These are phyloP conservation scores for Cybosia mesomella DNA, from an alignment of 2,888 invertebrate genomes.

Conservation along the genomic window DNA sequence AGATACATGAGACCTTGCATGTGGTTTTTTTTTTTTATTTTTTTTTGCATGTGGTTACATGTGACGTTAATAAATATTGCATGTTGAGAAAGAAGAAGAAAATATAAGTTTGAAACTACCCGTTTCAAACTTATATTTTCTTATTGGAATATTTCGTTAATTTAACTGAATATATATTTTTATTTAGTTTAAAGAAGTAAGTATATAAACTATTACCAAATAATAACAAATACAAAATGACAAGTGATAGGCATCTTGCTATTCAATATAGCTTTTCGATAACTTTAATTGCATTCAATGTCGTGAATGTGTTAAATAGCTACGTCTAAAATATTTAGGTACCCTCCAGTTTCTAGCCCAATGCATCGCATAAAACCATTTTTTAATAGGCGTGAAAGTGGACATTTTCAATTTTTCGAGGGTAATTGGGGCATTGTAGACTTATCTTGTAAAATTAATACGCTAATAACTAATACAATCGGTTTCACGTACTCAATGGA, in stretches of 20 bases:
- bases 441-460: slow-evolving; percentile 15
- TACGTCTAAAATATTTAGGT: background rate
- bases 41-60: too few relatives aligned
- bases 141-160: background rate
- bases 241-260: background rate
- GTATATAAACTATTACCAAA: background rate
- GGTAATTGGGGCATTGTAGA: slow-evolving; percentile 19
- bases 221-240: background rate
- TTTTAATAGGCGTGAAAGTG: slow-evolving; percentile 33
- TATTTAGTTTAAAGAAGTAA: background rate
- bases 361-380: background rate
- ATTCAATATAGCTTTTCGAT: background rate
- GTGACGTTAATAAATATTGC: too few relatives aligned
- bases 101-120: too few relatives aligned
- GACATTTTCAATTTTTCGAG: background rate
- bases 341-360: background rate
- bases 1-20: too few relatives aligned
- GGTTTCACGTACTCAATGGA: slow-evolving; percentile 49
- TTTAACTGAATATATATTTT: background rate
- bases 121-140: background rate
- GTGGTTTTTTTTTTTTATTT: too few relatives aligned
- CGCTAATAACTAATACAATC: slow-evolving; percentile 23
- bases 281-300: background rate
- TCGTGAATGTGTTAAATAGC: background rate
- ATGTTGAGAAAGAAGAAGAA: too few relatives aligned